Evolutionary conservation across 1,140 invertebrate species (phyloP).

Genomic region (Gyrodactylus salaris): DNA sequence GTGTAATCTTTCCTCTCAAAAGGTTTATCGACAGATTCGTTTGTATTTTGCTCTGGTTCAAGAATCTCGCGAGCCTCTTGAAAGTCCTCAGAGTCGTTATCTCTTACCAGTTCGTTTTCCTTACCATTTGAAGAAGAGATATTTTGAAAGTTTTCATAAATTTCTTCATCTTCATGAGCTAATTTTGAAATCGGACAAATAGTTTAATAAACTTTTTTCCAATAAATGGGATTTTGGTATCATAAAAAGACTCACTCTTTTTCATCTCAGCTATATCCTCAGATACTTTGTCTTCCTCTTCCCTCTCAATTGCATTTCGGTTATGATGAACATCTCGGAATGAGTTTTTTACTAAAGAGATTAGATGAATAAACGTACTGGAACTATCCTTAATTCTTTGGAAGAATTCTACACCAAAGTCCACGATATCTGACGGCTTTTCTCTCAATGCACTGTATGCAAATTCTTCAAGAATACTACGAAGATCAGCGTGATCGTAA

Average conservation of each 20-base stretch:
- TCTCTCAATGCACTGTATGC: not conserved
- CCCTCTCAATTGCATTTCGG: not conserved
- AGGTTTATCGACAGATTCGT: no score
- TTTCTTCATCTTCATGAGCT: no score
- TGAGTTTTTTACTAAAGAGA: not conserved
- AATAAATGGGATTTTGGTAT: no score
- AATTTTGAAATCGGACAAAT: no score
- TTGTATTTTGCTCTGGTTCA: no score
- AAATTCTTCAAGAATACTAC: not conserved
- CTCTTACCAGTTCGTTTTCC: no score
- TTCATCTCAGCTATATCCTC: not conserved
- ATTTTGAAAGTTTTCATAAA: no score
- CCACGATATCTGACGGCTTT: not conserved
- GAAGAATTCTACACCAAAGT: not conserved
- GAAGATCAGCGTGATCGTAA: not conserved
- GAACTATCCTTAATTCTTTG: not conserved
- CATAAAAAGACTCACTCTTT: not conserved
- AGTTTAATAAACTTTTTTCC: no score
- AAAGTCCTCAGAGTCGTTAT: no score
- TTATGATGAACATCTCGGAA: not conserved
- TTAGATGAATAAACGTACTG: not conserved
- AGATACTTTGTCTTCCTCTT: not conserved
- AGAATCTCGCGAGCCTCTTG: no score
- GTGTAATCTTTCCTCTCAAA: no score
- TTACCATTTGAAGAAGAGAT: no score